Evolutionary conservation across 2,888 invertebrate genomes (phyloP), one percentile per base, ranked within the genome.

Genomic region (Drosophila quinaria): DNA sequence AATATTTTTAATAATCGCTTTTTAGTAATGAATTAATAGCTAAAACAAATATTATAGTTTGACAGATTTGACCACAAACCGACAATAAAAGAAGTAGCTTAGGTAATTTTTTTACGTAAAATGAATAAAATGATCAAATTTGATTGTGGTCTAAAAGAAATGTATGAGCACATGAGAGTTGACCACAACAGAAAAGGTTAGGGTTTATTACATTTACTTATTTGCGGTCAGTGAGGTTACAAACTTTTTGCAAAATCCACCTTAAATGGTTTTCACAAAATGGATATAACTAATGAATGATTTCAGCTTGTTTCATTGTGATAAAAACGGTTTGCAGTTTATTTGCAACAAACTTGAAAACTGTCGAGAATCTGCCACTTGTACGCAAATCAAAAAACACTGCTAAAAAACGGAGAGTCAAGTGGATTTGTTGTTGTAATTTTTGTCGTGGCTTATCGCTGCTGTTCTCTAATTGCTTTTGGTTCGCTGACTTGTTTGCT

Each of bases 401-500:
- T 54, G 10, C 13, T 42, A 47, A 60, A 47, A 51, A 41, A 29
- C 51, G 19, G 11, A 13, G 19, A 65, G 63, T 64, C 60, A 67
- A 77, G 55, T 76, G 64, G 54, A 51, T 62, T 69, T 69, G 49
- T 56, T 55, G 41, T 31, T 66, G 33, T 15, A 33, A 11, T 42
- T 54, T 39, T 37, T 61, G 44, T 37, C 10, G 41, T 73, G 47
- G 61, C 66, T 80, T 81, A 81, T 81, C 78, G 49, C 62, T 63
- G 47, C 54, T 51, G 41, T 44, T 55, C 49, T 65, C 47, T 80
- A 81, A 82, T 82, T 82, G 80, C 77, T 59, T 77, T 68, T 66
- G 64, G 70, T 71, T 66, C 56, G 64, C 71, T 61, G 63, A 63
- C 44, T 73, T 55, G 37, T 64, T 63, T 67, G 56, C 22, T 46